Percentiles rank a stretch among this genome's conserved stretches.
phyloP scores from a whole-genome alignment of 2,888 invertebrate genomes.

The Helleia helle region DNA sequence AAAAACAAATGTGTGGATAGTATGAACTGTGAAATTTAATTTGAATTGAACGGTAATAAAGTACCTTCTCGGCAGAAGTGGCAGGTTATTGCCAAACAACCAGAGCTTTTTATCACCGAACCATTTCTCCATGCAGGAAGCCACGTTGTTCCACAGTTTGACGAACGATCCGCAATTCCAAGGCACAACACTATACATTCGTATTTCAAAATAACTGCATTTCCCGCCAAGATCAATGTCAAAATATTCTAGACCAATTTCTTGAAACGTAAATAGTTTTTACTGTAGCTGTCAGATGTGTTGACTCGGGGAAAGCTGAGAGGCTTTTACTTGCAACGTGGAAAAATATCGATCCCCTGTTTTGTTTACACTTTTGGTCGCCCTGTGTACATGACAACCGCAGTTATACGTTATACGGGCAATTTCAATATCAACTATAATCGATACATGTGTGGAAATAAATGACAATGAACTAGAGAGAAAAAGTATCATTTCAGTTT shows the following conservation, averaged over 20 bases:
- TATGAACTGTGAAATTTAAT: background rate
- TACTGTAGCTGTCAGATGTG: constrained; percentile 23
- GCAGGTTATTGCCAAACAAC: constrained; percentile 92
- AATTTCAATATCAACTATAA: background rate
- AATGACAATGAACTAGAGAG: too few species aligned
- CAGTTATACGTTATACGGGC: constrained; percentile 21
- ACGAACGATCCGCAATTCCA: constrained; percentile 34
- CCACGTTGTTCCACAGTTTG: constrained; percentile 65
- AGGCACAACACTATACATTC: constrained; percentile 42
- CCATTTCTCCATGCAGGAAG: constrained; percentile 91
- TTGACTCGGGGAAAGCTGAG: constrained; percentile 39
- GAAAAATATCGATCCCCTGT: constrained; percentile 56
- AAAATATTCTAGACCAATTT: constrained; percentile 22
- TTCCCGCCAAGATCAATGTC: constrained; percentile 42
- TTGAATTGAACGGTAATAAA: constrained; percentile 16
- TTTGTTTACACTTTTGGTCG: constrained; percentile 67
- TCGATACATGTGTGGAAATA: constrained; percentile 1
- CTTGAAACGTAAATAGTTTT: background rate
- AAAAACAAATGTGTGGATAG: too few species aligned
- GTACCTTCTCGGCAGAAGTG: constrained; percentile 87
- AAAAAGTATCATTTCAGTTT: too few species aligned
- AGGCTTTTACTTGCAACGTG: constrained; percentile 45
- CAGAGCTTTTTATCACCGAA: constrained; percentile 92
- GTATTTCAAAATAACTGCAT: constrained; percentile 45
- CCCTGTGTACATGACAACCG: constrained; percentile 71